A percentile compares a stretch with the other conserved stretches of the same genome.
Evolutionary conservation across 2,888 invertebrate species (phyloP).

Genomic region (Himalopsyche anomala): DNA sequence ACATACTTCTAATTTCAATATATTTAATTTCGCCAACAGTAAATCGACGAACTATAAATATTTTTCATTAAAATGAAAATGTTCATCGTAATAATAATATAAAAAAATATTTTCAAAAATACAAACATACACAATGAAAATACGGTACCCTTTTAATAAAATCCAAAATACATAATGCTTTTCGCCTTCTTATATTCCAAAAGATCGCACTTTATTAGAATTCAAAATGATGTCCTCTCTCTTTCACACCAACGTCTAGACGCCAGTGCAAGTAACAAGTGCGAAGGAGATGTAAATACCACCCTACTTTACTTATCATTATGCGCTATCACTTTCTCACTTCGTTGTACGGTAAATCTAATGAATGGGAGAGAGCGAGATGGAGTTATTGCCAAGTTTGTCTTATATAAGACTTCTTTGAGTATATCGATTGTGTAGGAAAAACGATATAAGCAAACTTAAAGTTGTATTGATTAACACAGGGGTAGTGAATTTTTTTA

Average conservation of each 20-base stretch:
- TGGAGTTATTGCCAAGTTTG: neutral
- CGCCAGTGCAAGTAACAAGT: neutral
- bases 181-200: conserved; percentile 48
- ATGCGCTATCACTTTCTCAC: conserved; percentile 44
- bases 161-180: conserved; percentile 48
- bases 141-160: conserved; percentile 26
- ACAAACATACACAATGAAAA: conserved; percentile 41
- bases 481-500: conserved; percentile 44
- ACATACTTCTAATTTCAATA: no score
- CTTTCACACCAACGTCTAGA: conserved; percentile 26
- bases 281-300: conserved; percentile 45
- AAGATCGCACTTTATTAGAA: conserved; percentile 53
- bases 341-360: neutral
- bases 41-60: no score
- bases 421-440: conserved; percentile 50
- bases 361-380: conserved; percentile 3
- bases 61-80: no score
- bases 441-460: conserved; percentile 44
- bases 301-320: conserved; percentile 41
- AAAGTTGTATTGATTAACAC: conserved; percentile 53
- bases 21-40: no score
- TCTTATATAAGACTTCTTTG: conserved; percentile 46
- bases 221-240: conserved; percentile 22
- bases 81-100: neutral
- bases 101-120: neutral